Evolutionary conservation across 1,140 invertebrate species (phyloP).

Genomic region (Halictus rubicundus): DNA sequence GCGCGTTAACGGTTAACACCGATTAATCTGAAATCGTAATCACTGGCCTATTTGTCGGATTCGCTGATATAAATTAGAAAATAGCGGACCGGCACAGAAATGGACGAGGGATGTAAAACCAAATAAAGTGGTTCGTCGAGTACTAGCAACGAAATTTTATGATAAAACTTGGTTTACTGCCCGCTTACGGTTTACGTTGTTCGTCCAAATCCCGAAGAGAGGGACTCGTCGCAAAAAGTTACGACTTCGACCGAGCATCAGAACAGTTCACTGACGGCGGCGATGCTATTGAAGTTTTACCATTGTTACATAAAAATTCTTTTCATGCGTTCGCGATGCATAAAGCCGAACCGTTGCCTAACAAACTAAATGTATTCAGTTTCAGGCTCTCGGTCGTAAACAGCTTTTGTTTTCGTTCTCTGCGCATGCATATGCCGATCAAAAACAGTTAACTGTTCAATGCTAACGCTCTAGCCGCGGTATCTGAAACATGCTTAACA

Average conservation of each 20-base stretch:
- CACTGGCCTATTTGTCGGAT: background rate
- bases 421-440: no score
- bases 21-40: background rate
- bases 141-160: slow-evolving; percentile 53
- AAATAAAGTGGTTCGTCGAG: slow-evolving; percentile 45
- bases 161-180: slow-evolving; percentile 68
- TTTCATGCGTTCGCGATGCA: background rate
- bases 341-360: background rate
- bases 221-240: slow-evolving; percentile 1
- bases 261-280: background rate
- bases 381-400: no score
- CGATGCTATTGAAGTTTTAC: background rate
- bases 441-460: no score
- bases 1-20: background rate
- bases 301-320: slow-evolving; percentile 10
- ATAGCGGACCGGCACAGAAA: background rate
- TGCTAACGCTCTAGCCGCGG: no score
- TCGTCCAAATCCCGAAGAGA: background rate
- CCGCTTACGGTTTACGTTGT: slow-evolving; percentile 16
- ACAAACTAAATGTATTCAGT: background rate
- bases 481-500: no score
- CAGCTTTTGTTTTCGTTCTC: no score
- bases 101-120: background rate
- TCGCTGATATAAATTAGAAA: background rate
- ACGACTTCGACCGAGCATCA: background rate